These are phyloP conservation scores for Galbula dea DNA, from an alignment of 2,113 vertebrate species.

Conservation along the genomic window DNA sequence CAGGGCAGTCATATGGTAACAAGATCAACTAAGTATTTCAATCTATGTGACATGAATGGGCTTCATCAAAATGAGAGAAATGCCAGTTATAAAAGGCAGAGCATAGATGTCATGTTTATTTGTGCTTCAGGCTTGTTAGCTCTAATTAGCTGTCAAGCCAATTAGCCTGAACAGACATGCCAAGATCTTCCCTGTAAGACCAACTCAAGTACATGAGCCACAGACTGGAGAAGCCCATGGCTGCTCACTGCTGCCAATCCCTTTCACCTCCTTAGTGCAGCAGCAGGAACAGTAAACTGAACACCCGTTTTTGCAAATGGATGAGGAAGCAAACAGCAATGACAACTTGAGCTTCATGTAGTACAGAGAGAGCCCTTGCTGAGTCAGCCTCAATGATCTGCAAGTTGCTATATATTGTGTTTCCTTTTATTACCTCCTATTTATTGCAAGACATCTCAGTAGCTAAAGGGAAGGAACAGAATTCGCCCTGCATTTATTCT, in stretches of 20 bases:
- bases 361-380: not conserved
- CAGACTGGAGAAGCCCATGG: not conserved
- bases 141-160: slow-evolving; percentile 36
- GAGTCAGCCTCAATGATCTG: not conserved
- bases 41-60: not conserved
- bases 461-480: not conserved
- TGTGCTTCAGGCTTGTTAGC: not conserved
- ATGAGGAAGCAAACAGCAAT: not conserved
- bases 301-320: fast-evolving
- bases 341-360: not conserved
- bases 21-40: not conserved
- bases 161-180: not conserved
- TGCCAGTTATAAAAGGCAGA: not conserved
- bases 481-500: not conserved
- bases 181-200: not conserved
- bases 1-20: not conserved
- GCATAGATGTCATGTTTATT: slow-evolving; percentile 11
- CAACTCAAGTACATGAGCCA: not conserved
- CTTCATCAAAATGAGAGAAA: slow-evolving; percentile 9
- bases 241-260: not conserved
- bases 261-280: not conserved
- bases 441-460: not conserved
- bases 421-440: not conserved
- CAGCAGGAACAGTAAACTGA: not conserved
- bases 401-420: not conserved